Base-by-base conservation (phyloP, 2,113 vertebrate genomes). In the Actenoides lindsayi region DNA sequence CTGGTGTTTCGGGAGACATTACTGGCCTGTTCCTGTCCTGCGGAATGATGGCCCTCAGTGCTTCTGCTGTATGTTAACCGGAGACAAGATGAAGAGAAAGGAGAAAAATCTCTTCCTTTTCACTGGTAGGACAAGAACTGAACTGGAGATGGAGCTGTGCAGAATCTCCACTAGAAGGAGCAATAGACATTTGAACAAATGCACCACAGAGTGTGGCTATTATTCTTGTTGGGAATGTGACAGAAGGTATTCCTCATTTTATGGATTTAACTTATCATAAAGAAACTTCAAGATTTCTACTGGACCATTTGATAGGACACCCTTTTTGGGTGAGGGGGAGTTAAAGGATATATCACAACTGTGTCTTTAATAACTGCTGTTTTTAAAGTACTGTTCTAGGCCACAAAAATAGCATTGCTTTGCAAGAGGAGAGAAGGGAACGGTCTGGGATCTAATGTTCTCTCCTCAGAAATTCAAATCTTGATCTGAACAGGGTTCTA, bases 341-440 rank as follows among this genome's bases (percentile, higher is more conserved):
- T 83, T 83, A 91, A 87, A 94, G 70, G 67, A 76, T 96, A 54
- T 90, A 69, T 96, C 95, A 96, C 94, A 96, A 90, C 79, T 90
- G 94, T 97, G 91, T 96, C 96, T 97, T 97, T 90, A 94, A 85
- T 96, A 96, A 96, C 97, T 97, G 92, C 94, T 97, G 95, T 92
- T 96, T 94, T 88, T 80, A 83, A 93, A 89, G 91, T 97, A 94
- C 92, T 96, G 91, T 94, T 94, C 17, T 79, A 83, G 91, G 77
- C 87, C 80, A 70, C 88, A 95, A 78, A 74, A 88, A 85, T 89
- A 95, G 76, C n/a, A 60, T 95, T 94, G 78, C 79, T 95, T 95
- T 91, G 89, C 64, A 62, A 87, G 91, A 89, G 79, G 90, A 95
- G 41, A 76, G 71, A 86, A 96, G 74, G 90, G 81, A 83, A 95